Conservation (phyloP, 1,140 invertebrate species). For the Carposina sasakii region DNA sequence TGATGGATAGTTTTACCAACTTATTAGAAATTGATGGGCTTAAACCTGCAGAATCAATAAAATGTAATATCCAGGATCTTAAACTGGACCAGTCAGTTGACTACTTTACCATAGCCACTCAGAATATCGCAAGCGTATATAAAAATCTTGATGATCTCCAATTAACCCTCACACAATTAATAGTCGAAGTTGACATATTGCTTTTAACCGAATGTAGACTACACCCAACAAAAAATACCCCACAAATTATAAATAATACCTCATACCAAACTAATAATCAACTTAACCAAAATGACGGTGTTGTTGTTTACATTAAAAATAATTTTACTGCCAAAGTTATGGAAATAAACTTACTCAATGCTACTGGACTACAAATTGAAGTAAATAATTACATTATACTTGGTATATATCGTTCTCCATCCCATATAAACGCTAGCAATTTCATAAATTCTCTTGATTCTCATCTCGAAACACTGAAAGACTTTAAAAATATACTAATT, state of each 20-base stretch:
- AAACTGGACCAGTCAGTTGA: too few relatives aligned
- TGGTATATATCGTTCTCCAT: constrained; percentile 14
- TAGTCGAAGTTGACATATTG: constrained; percentile 3
- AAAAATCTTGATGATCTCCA: constrained; percentile 4
- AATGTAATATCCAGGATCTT: too few relatives aligned
- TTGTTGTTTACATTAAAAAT: constrained; percentile 10
- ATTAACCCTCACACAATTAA: neutral
- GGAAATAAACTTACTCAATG: neutral
- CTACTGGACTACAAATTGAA: constrained; percentile 4
- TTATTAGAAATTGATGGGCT: too few relatives aligned
- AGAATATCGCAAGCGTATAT: constrained; percentile 14
- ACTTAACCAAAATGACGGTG: constrained; percentile 10
- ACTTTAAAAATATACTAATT: neutral
- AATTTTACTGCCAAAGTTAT: neutral
- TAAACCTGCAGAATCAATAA: too few relatives aligned
- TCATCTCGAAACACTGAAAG: neutral
- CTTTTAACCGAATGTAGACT: constrained; percentile 13
- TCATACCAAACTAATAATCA: constrained; percentile 1
- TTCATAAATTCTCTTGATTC: neutral
- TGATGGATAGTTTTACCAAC: too few relatives aligned
- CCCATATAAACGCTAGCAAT: neutral
- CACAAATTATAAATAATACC: neutral
- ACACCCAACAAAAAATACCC: neutral
- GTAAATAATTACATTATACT: constrained; percentile 5
- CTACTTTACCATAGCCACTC: neutral